Evolutionary conservation across 2,888 invertebrate genomes (phyloP).

Genomic region (Meiosimyza platycephala): DNA sequence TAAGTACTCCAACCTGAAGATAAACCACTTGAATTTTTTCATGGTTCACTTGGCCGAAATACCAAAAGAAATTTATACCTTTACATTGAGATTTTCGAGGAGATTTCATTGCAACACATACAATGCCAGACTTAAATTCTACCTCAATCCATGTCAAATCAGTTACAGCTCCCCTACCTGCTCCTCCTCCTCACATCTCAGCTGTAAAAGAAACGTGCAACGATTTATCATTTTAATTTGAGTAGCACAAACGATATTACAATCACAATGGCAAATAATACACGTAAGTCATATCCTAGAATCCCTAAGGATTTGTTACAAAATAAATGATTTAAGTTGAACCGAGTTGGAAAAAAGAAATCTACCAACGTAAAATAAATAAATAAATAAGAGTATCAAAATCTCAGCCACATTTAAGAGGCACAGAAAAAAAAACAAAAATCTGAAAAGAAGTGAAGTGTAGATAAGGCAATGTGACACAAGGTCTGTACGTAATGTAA

Average conservation of each 20-base stretch:
- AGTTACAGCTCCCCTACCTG: neutral
- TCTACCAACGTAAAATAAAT: neutral
- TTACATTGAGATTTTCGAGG: no score
- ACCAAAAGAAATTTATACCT: neutral
- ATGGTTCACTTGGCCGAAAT: constrained; percentile 2
- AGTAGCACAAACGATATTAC: constrained; percentile 31
- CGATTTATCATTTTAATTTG: constrained; percentile 47
- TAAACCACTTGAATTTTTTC: neutral
- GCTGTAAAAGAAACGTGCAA: neutral
- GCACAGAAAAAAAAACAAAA: neutral
- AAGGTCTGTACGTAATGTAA: neutral
- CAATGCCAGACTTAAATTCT: neutral
- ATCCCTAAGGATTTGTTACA: constrained; percentile 24
- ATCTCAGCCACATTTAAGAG: constrained; percentile 6
- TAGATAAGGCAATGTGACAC: neutral
- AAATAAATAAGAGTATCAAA: neutral
- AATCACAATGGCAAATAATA: constrained; percentile 40
- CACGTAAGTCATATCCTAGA: constrained; percentile 36
- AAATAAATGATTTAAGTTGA: neutral
- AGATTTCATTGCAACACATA: no score
- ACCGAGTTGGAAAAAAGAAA: neutral
- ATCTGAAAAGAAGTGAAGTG: neutral
- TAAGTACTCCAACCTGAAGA: no score
- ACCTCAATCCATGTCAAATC: constrained; percentile 4
- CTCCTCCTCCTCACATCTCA: neutral